Evolutionary conservation across 1,140 invertebrate species (phyloP).

Genomic region (Ostrea denselamellosa): DNA sequence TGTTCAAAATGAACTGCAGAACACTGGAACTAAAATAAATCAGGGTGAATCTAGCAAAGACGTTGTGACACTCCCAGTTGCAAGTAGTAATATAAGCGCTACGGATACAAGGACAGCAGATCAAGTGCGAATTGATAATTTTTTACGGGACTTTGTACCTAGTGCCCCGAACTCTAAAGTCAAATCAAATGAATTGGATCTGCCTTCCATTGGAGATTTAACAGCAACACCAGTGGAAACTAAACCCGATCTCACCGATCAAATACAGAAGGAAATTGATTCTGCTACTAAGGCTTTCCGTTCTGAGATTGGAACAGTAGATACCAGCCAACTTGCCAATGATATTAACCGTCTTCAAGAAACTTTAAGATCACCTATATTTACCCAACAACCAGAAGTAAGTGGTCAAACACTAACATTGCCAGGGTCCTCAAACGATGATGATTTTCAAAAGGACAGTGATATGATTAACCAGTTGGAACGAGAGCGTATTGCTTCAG

Average conservation of each 20-base stretch:
- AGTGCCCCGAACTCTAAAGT: too few species aligned
- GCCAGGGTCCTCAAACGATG: too few species aligned
- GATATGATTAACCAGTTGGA: neutral
- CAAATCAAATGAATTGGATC: neutral
- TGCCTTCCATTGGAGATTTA: neutral
- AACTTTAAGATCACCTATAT: neutral
- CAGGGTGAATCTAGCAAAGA: neutral
- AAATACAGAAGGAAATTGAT: neutral
- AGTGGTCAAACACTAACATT: neutral
- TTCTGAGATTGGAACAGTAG: neutral
- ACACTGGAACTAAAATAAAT: neutral
- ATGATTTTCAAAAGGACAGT: neutral
- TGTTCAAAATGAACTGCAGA: neutral
- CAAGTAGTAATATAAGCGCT: neutral
- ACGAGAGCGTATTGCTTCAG: too few species aligned
- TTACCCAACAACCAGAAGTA: neutral
- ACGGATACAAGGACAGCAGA: neutral
- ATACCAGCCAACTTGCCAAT: neutral
- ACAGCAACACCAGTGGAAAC: neutral
- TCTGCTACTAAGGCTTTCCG: neutral
- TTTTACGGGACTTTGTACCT: neutral
- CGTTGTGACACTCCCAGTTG: neutral
- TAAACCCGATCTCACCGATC: neutral
- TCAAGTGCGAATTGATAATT: neutral
- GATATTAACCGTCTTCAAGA: neutral